Evolutionary conservation across 1,140 invertebrate genomes (phyloP), one percentile per base, ranked within the genome.

Genomic region (Neodiprion pinetum): DNA sequence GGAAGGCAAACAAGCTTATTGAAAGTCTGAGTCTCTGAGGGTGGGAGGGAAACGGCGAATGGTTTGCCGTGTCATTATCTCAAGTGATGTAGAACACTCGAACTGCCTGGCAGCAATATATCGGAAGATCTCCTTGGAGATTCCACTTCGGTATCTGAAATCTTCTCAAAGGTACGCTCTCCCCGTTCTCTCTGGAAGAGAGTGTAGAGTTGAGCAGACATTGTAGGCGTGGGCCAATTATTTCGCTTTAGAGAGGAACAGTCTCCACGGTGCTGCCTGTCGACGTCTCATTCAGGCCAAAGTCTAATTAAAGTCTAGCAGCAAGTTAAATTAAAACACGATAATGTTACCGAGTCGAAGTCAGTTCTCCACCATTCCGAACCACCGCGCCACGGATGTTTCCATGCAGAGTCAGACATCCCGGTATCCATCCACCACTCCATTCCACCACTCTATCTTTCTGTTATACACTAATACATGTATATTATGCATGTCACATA

Each of bases 251-350:
- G 11, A 61, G 53, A 61, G 5, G n/a, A 61, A 61, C 53, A 61
- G 53, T 5, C 53, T 61, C 53, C n/a, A 61, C 53, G 5, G 53
- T 61, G 9, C 53, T 61, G 9, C 53, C 53, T 61, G 75, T 73
- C 79, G 79, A 77, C 79, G 81, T 73, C 76, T 83, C 76, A 80
- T 81, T 81, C 80, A 77, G 74, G 28, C 48, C 82, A 72, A 84
- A 83, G 79, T 84, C 83, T 83, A 83, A 84, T 84, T 84, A 84
- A 84, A 83, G 82, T 83, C 80, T 80, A 84, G 83, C 80, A 80
- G 80, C 80, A 84, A 84, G 82, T 84, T 84, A 84, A 84, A 84
- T 84, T 84, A 84, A 84, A 84, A 84, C 78, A 82, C 81, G 82
- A 84, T 84, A 84, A 84, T 83, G 82, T 84, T 83, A 77, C 80